Evolutionary conservation across 2,888 invertebrate species (phyloP), one percentile per base, ranked within the genome.

Genomic region (Andrena camellia): DNA sequence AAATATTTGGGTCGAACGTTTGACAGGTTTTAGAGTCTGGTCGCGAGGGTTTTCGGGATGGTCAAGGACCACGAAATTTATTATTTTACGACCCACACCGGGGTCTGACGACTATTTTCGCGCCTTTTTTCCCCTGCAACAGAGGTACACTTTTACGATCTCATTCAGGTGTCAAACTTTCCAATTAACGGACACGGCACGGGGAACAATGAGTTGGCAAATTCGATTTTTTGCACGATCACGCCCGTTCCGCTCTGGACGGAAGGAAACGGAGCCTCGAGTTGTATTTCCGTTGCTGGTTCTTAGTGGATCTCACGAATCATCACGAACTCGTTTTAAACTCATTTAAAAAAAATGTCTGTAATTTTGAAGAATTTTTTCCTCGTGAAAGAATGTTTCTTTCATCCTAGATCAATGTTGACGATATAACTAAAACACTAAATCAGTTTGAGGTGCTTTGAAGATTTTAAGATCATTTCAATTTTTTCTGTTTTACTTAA

Each of bases 161-260:
- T 77, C 76, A 70, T 78, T 74, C 71, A 77, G 83, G 77, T 83
- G 83, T 81, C 81, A 75, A 81, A 81, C 81, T 81, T 81, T 81
- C 81, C 83, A 81, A 83, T 81, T 77, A 82, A 78, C 74, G 78
- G 72, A 81, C 64, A 62, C 70, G 62, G 59, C 54, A 35, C 73
- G 52, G 48, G 76, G 75, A 82, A 81, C 82, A 80, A 75, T 80
- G 80, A 80, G 80, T 82, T 35, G 70, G 50, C 71, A 20, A 48
- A 72, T 68, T 72, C 78, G 72, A 64, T 54, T 50, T 81, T 81
- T 72, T 81, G 78, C 81, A 68, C 63, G 78, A 73, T 81, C 81
- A 81, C 68, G 81, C 50, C 57, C 68, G 78, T 78, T 78, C 72
- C 23, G 48, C 50, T 35, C 59, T 33, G 78, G 59, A 73, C 72